phyloP scores from a whole-genome alignment of 2,888 invertebrate species.

The Stenodera caucasica region DNA sequence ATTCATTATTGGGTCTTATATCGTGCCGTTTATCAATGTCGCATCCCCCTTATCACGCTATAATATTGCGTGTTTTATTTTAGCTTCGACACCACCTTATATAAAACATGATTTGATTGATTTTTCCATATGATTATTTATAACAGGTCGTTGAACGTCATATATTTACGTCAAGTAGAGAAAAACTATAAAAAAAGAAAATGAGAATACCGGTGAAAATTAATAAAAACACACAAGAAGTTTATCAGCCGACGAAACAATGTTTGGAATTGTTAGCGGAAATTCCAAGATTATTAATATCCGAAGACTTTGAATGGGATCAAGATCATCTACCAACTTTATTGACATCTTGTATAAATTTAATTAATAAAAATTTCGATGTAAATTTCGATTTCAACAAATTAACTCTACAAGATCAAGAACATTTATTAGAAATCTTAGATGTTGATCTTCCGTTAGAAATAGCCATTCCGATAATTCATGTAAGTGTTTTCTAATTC shows the following conservation, averaged over 20 bases:
- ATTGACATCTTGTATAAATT: slow-evolving; percentile 57
- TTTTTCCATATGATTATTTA: background rate
- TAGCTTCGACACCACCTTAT: too few relatives aligned
- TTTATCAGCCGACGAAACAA: slow-evolving; percentile 55
- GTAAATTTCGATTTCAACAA: slow-evolving; percentile 59
- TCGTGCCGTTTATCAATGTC: too few relatives aligned
- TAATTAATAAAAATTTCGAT: slow-evolving; percentile 58
- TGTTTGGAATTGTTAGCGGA: slow-evolving; percentile 50
- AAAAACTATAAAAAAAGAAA: background rate
- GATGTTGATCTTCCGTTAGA: slow-evolving; percentile 63
- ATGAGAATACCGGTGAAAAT: slow-evolving; percentile 40
- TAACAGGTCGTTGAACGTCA: background rate
- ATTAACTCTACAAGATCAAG: slow-evolving; percentile 62
- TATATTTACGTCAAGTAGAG: background rate
- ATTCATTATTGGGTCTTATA: too few relatives aligned
- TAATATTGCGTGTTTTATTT: too few relatives aligned
- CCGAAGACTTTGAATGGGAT: slow-evolving; percentile 62
- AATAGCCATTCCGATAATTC: slow-evolving; percentile 59
- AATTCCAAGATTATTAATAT: slow-evolving; percentile 53
- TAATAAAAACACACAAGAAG: slow-evolving; percentile 54
- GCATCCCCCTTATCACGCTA: too few relatives aligned
- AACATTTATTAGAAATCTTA: slow-evolving; percentile 63
- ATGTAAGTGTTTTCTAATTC: slow-evolving; percentile 51
- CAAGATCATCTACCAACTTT: slow-evolving; percentile 57
- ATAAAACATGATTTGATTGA: background rate